Evolutionary conservation across 2,797 vertebrate genomes (phyloP), one percentile per base, ranked within the genome.

Genomic region (Lacerta agilis): DNA sequence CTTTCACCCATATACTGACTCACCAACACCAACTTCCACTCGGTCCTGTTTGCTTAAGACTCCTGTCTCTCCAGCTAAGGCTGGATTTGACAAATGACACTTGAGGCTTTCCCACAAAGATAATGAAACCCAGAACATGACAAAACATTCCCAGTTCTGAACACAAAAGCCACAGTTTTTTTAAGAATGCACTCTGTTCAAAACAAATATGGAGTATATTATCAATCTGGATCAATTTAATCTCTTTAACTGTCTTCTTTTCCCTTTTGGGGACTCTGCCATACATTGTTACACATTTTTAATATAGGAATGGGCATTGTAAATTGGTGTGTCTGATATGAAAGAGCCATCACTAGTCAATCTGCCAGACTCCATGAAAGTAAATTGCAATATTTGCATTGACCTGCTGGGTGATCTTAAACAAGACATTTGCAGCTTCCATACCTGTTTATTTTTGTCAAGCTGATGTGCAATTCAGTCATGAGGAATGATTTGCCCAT

Each of bases 61-160:
- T 92, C 89, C 83, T 90, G 86, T 89, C 91, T 89, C 92, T 88
- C 87, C 88, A 90, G 89, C 92, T 86, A 86, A 72, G 88, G 87
- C 87, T 90, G 85, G 27, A 55, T 92, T 94, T 92, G 91, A 1
- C 86, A 90, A 90, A 81, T 86, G 88, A 92, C 82, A 73, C 89
- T 91, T 91, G 88, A 94, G 84, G 81, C 89, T 90, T 66, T 86
- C 94, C 92, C 81, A 6, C 83, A 92, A 88, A 81, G 77, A 55
- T 95, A 94, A 95, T 94, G 94, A 93, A 94, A 95, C 91, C 91
- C 95, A 95, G 95, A 95, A 92, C 0, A 0, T 0, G 80, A 90
- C 79, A 29, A 92, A 92, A 91, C 83, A 73, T 93, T 90, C 89
- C 87, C 17, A 79, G 76, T 72, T 88, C 86, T 81, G 84, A 82